A percentile compares a stretch with the other conserved stretches of the same genome.
Conservation (phyloP, 2,888 invertebrate species). For the Parelbella ahira region DNA sequence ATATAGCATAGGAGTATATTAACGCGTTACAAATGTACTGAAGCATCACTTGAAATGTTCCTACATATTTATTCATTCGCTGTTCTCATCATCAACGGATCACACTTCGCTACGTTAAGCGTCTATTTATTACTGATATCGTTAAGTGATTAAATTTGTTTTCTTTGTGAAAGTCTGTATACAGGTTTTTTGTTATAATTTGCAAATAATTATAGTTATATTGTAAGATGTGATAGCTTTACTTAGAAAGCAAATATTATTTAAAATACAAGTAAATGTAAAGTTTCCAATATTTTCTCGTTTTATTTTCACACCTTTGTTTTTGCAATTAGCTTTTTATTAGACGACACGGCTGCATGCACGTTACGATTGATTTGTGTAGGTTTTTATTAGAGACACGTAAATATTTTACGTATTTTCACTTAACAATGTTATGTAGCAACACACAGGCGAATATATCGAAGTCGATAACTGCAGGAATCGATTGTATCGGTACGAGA, state of each 20-base stretch:
- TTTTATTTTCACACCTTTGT: slow-evolving; percentile 66
- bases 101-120: slow-evolving; percentile 44
- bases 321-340: slow-evolving; percentile 47
- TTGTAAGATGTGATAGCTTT: slow-evolving; percentile 79
- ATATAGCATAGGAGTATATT: slow-evolving; percentile 42
- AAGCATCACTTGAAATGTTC: slow-evolving; percentile 61
- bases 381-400: neutral
- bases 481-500: too few relatives aligned
- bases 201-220: slow-evolving; percentile 57
- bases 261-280: slow-evolving; percentile 72
- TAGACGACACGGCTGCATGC: slow-evolving; percentile 52
- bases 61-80: slow-evolving; percentile 49
- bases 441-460: too few relatives aligned
- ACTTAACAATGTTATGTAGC: too few relatives aligned
- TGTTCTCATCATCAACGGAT: slow-evolving; percentile 31
- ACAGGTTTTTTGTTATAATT: slow-evolving; percentile 67
- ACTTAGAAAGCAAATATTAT: slow-evolving; percentile 72
- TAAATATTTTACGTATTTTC: too few relatives aligned
- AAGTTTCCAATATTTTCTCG: slow-evolving; percentile 57
- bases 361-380: slow-evolving; percentile 24
- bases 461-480: too few relatives aligned
- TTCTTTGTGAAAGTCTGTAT: slow-evolving; percentile 65
- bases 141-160: slow-evolving; percentile 52
- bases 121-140: slow-evolving; percentile 64
- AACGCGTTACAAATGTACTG: slow-evolving; percentile 49